A percentile compares a stretch with the other conserved stretches of the same genome.
Conservation (phyloP, 2,797 vertebrate genomes). For the Argya squamiceps region DNA sequence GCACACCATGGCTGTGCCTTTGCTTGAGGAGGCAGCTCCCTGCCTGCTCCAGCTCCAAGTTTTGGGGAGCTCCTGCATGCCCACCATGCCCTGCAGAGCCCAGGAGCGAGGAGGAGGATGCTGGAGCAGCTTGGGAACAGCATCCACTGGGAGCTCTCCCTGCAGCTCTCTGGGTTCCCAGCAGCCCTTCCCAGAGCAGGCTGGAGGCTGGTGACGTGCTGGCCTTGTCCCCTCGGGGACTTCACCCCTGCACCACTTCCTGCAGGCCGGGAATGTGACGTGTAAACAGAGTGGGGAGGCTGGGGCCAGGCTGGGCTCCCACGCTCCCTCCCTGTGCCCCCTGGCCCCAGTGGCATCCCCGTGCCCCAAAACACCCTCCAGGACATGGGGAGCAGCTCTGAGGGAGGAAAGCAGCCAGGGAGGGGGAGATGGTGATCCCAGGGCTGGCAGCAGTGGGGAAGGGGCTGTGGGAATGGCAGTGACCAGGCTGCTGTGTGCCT, state of each 20-base stretch:
- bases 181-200: slow-evolving; percentile 26
- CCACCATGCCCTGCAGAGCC: background rate
- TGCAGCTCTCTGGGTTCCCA: background rate
- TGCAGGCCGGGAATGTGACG: slow-evolving; percentile 61
- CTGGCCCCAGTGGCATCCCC: rapidly evolving
- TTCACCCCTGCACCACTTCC: slow-evolving; percentile 66
- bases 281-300: slow-evolving; percentile 58
- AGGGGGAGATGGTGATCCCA: rapidly evolving
- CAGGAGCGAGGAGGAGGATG: background rate
- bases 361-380: background rate
- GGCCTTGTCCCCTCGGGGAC: slow-evolving; percentile 43
- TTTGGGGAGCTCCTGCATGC: background rate
- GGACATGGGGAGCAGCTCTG: background rate
- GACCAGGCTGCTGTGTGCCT: background rate
- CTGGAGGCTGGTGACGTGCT: slow-evolving; percentile 40
- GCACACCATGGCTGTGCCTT: background rate
- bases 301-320: slow-evolving; percentile 58
- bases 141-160: background rate
- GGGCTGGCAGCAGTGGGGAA: background rate
- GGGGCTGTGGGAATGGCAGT: background rate
- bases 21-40: background rate
- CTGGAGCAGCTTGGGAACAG: background rate
- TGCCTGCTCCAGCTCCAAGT: rapidly evolving
- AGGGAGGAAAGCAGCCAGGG: background rate
- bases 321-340: too few species aligned